phyloP scores from a whole-genome alignment of 2,888 invertebrate species.

The Exephanes ischioxanthus region DNA sequence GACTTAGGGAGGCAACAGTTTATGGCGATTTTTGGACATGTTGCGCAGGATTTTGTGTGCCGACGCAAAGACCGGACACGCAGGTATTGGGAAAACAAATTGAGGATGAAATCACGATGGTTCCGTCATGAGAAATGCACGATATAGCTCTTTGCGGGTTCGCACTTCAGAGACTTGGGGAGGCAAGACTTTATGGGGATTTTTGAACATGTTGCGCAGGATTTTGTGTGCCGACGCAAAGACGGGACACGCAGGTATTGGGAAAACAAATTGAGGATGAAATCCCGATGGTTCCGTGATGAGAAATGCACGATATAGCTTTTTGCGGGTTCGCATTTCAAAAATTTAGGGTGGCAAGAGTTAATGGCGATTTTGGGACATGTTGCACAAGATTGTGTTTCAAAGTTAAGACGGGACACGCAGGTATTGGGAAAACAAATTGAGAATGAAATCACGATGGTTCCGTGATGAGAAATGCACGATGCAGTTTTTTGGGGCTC shows the following conservation, averaged over 20 bases:
- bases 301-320: not conserved
- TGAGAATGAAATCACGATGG: not conserved
- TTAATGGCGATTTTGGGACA: not conserved
- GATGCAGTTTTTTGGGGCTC: not conserved
- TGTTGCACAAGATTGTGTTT: conserved; percentile 76
- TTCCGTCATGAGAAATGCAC: not conserved
- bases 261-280: conserved; percentile 16
- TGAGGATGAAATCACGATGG: not conserved
- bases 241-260: not conserved
- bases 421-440: not conserved
- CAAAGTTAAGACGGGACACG: conserved; percentile 65
- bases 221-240: conserved; percentile 76
- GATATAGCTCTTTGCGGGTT: not conserved
- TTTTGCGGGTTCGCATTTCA: not conserved
- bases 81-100: conserved; percentile 2
- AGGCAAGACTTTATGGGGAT: not conserved
- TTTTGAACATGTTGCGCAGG: conserved; percentile 66
- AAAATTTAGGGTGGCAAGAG: not conserved
- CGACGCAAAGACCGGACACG: conserved; percentile 66
- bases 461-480: not conserved
- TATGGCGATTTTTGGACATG: too few relatives aligned
- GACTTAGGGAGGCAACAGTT: not conserved
- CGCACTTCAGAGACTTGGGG: not conserved
- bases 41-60: conserved; percentile 78
- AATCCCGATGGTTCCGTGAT: not conserved